These are phyloP conservation scores for Decapterus maruadsi DNA, from an alignment of 2,797 vertebrate genomes.

Conservation along the genomic window DNA sequence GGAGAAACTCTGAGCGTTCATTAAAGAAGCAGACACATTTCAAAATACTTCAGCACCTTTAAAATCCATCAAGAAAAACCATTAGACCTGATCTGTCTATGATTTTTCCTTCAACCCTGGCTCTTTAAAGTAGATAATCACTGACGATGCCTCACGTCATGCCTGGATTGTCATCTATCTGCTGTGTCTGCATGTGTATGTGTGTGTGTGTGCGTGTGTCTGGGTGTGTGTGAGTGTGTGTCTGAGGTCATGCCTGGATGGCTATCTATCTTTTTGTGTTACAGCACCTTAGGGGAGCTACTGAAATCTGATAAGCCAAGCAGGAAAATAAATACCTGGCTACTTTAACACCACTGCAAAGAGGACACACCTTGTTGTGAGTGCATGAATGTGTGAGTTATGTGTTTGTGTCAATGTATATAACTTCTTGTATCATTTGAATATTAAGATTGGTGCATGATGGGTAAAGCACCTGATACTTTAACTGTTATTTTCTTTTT, in stretches of 20 bases:
- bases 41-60: not conserved
- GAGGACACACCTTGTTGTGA: conserved; percentile 63
- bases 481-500: too few relatives aligned
- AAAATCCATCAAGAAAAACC: conserved; percentile 16
- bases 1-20: not conserved
- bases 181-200: conserved; percentile 35
- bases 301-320: conserved; percentile 85
- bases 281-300: conserved; percentile 75
- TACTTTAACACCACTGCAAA: conserved; percentile 76
- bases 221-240: conserved; percentile 51
- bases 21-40: not conserved
- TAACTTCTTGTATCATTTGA: conserved; percentile 34
- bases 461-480: too few relatives aligned
- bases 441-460: conserved; percentile 6
- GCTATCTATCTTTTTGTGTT: conserved; percentile 84
- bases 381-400: conserved; percentile 4
- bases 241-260: conserved; percentile 84
- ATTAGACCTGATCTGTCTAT: conserved; percentile 9
- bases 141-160: conserved; percentile 50
- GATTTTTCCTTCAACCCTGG: conserved; percentile 17
- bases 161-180: conserved; percentile 51
- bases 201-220: conserved; percentile 46
- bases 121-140: conserved; percentile 50
- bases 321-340: conserved; percentile 81
- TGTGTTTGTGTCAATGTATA: conserved; percentile 23